Base-by-base conservation (phyloP, 2,797 vertebrate genomes). In the Enteromius mattozi region DNA sequence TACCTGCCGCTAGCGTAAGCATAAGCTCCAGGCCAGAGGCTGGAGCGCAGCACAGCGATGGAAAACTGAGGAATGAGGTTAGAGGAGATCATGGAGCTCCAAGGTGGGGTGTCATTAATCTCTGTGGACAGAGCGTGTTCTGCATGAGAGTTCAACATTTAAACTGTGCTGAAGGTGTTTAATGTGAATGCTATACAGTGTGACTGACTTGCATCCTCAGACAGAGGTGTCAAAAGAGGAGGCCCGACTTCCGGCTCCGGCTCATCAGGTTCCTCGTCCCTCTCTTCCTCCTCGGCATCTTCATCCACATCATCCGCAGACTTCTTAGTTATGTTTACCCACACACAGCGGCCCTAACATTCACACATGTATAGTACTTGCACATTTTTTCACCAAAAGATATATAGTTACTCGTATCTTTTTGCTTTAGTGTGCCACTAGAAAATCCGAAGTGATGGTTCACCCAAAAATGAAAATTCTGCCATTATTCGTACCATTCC, bases 1-100 rank as follows among this genome's bases (percentile, higher is more conserved):
- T 94, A 99, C 98, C 93, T 98, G 91, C 96, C 96, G 87, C 87
- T 92, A n/a, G 94, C 95, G 88, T 97, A 98, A 21, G 96, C 92
- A 37, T 94, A 95, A 0, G 97, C 96, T 37, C 98, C 97, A 0
- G 97, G 97, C 98, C 98, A 99, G 83, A 96, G 92, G 89, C 98
- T 99, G 3, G 97, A 98, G 65, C 93, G 94, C 51, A 97, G 91
- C 59, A 97, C 91, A 66, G 97, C 97, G 12, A 97, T 65, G 66
- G 96, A 96, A 9, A 97, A 95, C 88, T 98, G 95, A 0, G 95
- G 90, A 69, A 95, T 94, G 77, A 98, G 91, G 54, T 87, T 81
- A 80, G 97, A 96, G 21, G 97, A 98, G 59, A 94, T 14, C 80
- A 87, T 95, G 84, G 90, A 77, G 88, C 92, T 96, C 97, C 98